Evolutionary conservation across 2,797 vertebrate genomes (phyloP), one percentile per base, ranked within the genome.

Genomic region (Galaxias olidus): DNA sequence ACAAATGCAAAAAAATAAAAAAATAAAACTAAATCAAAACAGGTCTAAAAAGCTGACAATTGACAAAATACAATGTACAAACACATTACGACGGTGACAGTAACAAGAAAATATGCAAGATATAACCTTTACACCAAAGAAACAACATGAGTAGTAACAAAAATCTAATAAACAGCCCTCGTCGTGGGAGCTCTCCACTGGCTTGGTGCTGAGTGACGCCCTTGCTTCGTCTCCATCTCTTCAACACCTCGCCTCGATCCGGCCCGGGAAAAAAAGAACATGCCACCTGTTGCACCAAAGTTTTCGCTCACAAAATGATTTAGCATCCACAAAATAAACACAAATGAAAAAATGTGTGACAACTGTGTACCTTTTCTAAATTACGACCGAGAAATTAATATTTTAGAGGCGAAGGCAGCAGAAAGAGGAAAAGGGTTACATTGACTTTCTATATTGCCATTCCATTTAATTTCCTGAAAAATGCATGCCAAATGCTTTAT

Each of bases 141-240:
- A 52, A 59, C 15, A 52, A 43, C n/a, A 49, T 50, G 48, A n/a
- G 20, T 44, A 40, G 10, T 13, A 62, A 13, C 40, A 48, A 17
- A n/a, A 52, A 15, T 15, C 9, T 13, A 56, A 60, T 12, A 50
- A 63, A 68, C 44, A 63, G 63, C 68, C 68, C 63, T 82, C 76
- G 80, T 73, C 63, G 81, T 81, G 84, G 84, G 88, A 87, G 86
- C 89, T 90, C 87, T 89, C 89, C 88, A 84, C 68, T 19, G 78
- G 76, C 63, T 84, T 74, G 84, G 88, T 90, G 84, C 89, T 90
- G 89, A 90, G 88, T 89, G 84, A 90, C 89, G 89, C 89, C 89
- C 89, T 89, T 77, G 84, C 84, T 78, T 47, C 53, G 65, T 17
- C 72, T 66, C 62, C 81, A 55, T 73, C 73, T 76, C 71, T 65